These are phyloP conservation scores for Stigmatopora nigra DNA, from an alignment of 2,113 vertebrate genomes.

Conservation along the genomic window DNA sequence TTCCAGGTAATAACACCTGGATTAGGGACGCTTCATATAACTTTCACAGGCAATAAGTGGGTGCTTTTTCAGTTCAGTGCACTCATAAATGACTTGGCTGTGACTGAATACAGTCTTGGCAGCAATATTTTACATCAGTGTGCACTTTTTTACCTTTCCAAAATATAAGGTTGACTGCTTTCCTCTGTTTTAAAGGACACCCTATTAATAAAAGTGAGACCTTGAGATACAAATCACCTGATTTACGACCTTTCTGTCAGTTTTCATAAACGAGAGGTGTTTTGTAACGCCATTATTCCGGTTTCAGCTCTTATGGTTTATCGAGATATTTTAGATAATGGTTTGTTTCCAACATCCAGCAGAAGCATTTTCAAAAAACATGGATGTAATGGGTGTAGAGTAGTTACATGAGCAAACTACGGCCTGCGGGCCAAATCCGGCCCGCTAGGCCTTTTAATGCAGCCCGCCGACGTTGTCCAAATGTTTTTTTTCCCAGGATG, in stretches of 20 bases:
- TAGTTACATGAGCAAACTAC: no score
- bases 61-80: slow-evolving; percentile 23
- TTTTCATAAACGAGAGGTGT: no score
- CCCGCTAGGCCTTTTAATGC: no score
- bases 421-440: no score
- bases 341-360: no score
- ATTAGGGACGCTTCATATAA: slow-evolving; percentile 10
- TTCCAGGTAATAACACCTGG: slow-evolving; percentile 32
- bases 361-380: background rate
- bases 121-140: slow-evolving; percentile 12
- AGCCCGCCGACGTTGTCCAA: no score
- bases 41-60: slow-evolving; percentile 13
- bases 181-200: background rate
- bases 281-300: no score
- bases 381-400: background rate
- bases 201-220: background rate
- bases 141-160: slow-evolving; percentile 29
- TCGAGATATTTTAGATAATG: no score
- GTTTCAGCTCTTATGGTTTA: no score
- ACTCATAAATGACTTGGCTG: slow-evolving; percentile 31
- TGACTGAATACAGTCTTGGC: slow-evolving; percentile 8
- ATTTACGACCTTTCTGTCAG: no score
- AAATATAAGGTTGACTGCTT: background rate
- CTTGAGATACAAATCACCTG: background rate
- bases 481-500: no score